These are phyloP conservation scores for Amphiprion percula DNA, from an alignment of 2,113 vertebrate species.

Conservation along the genomic window DNA sequence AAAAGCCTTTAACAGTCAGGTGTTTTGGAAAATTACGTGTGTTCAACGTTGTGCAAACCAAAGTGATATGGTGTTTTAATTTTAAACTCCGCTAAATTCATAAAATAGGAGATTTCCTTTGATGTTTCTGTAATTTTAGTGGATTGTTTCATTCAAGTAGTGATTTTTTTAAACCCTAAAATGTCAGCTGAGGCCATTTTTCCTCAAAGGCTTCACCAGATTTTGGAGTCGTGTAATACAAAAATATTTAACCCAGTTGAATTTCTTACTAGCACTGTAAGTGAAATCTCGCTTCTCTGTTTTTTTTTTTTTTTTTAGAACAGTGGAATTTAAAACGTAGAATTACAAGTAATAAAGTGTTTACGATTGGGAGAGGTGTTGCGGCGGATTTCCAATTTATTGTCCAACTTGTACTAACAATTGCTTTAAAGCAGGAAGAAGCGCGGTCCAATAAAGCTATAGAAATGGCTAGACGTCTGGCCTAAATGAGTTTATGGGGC, in stretches of 20 bases:
- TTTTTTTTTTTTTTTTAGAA: neutral
- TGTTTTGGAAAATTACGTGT: no score
- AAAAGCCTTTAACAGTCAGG: no score
- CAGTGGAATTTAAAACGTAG: slow-evolving; percentile 26
- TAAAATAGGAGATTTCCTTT: neutral
- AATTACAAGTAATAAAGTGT: slow-evolving; percentile 70
- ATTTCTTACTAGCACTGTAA: neutral
- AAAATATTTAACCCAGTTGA: neutral
- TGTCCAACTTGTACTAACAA: slow-evolving; percentile 88
- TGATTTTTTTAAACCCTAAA: neutral
- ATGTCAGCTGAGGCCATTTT: neutral
- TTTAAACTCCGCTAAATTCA: neutral
- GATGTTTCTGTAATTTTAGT: neutral
- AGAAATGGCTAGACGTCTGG: slow-evolving; percentile 98
- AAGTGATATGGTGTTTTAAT: neutral
- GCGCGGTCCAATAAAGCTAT: slow-evolving; percentile 95
- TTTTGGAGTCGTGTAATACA: no score
- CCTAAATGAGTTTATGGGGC: slow-evolving; percentile 97
- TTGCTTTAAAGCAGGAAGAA: slow-evolving; percentile 98
- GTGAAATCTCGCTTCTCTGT: neutral
- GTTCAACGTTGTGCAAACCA: neutral
- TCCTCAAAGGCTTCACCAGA: neutral
- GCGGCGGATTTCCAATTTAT: slow-evolving; percentile 87
- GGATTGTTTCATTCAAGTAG: neutral
- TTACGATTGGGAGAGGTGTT: slow-evolving; percentile 88